Evolutionary conservation across 1,140 invertebrate species (phyloP).

Genomic region (Aphaenogaster rudis): DNA sequence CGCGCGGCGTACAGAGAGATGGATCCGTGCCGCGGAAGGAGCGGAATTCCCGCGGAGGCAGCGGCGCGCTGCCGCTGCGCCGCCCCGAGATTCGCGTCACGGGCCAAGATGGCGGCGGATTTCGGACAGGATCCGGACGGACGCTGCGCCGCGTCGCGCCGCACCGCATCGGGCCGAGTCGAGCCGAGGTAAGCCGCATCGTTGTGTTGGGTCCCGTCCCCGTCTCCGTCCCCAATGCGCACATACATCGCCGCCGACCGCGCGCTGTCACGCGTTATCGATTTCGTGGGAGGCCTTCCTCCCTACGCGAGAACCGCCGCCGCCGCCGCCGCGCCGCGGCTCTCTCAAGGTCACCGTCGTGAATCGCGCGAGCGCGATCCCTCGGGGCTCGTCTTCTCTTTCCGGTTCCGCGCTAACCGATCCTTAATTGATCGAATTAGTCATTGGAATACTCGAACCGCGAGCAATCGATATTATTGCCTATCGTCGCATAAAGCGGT

Average conservation of each 20-base stretch:
- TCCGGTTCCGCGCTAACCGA: conserved; percentile 24
- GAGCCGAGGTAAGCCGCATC: conserved; percentile 43
- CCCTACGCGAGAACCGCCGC: background rate
- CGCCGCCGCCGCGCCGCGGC: background rate
- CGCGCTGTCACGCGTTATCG: conserved; percentile 39
- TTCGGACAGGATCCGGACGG: conserved; percentile 57
- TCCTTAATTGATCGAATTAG: conserved; percentile 22
- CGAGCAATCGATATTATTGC: conserved; percentile 8
- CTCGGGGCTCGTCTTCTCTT: background rate
- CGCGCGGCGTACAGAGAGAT: conserved; percentile 12
- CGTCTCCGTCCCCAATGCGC: background rate
- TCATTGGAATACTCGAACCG: background rate
- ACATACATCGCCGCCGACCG: conserved; percentile 16
- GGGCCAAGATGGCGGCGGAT: conserved; percentile 58
- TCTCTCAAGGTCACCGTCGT: conserved; percentile 67
- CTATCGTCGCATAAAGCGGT: no score
- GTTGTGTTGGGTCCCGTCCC: conserved; percentile 3
- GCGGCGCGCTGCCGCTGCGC: background rate
- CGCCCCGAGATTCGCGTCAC: conserved; percentile 42
- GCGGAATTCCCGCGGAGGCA: background rate
- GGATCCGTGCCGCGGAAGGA: conserved; percentile 4
- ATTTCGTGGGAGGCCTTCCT: background rate
- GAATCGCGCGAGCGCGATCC: conserved; percentile 43
- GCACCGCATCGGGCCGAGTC: background rate
- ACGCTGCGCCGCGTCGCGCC: conserved; percentile 34